phyloP scores from a whole-genome alignment of 2,888 invertebrate genomes.

The Polietes domitor region DNA sequence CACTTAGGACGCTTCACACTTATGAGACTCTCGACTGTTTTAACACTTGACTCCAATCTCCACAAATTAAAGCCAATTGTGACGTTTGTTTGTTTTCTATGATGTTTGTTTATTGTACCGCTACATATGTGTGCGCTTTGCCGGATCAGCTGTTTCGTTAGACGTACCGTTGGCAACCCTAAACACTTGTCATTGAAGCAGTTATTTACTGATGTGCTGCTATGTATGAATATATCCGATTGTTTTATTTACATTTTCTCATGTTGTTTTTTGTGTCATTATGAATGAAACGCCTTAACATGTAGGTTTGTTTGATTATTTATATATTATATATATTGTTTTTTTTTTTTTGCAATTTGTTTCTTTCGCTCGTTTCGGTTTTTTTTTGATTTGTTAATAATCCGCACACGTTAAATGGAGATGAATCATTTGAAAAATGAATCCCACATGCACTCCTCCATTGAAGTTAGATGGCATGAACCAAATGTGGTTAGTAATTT shows the following conservation, averaged over 20 bases:
- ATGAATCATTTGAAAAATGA: background rate
- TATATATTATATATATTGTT: no score
- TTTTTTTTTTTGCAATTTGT: slow-evolving; percentile 10
- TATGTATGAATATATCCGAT: background rate
- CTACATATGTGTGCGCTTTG: background rate
- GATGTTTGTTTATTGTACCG: background rate
- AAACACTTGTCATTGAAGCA: slow-evolving; percentile 31
- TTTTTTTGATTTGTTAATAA: background rate
- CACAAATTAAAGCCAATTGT: background rate
- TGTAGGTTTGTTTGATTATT: background rate
- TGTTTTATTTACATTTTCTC: slow-evolving; percentile 13
- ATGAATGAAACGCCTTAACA: slow-evolving; percentile 6
- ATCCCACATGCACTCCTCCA: slow-evolving; percentile 13
- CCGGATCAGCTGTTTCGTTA: background rate
- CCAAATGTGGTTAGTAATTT: background rate
- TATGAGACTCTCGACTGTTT: no score
- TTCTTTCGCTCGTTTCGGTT: background rate
- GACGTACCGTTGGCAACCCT: slow-evolving; percentile 12
- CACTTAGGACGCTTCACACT: no score
- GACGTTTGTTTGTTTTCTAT: no score
- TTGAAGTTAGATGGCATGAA: background rate
- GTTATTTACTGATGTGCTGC: slow-evolving; percentile 16
- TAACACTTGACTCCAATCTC: background rate
- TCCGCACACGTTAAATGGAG: background rate
- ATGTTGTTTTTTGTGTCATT: slow-evolving; percentile 14